phyloP scores from a whole-genome alignment of 2,797 vertebrate species.

The Ibycter americanus region DNA sequence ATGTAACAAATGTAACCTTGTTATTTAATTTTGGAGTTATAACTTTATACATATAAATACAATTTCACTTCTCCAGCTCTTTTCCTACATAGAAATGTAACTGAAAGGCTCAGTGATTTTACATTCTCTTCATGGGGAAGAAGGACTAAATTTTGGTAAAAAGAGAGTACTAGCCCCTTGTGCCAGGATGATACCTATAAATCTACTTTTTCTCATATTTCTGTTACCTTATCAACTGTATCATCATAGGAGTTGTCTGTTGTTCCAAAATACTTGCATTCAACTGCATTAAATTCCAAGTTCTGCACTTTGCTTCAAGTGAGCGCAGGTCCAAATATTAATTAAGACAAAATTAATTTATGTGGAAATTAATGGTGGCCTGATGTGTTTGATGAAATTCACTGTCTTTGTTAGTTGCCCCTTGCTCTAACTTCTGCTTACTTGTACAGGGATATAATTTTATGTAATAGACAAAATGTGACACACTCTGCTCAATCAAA shows the following conservation, averaged over 20 bases:
- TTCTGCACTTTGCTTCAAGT: neutral
- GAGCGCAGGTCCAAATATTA: neutral
- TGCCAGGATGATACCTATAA: neutral
- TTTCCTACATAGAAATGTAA: neutral
- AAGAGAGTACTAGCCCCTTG: neutral
- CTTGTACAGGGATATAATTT: neutral
- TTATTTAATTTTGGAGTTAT: neutral
- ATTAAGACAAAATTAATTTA: conserved; percentile 1
- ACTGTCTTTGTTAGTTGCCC: neutral
- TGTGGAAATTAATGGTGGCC: neutral
- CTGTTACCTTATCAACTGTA: neutral
- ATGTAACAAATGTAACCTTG: neutral
- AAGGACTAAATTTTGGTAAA: neutral
- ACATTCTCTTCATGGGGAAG: neutral
- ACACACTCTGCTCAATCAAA: neutral
- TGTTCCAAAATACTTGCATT: neutral
- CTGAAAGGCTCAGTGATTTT: neutral
- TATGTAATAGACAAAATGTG: neutral
- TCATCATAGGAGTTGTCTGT: neutral
- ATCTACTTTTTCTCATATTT: neutral
- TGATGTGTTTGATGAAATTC: neutral
- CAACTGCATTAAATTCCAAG: neutral
- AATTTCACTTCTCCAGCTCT: neutral
- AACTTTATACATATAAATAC: neutral
- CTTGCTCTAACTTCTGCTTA: neutral